Evolutionary conservation across 2,888 invertebrate genomes (phyloP).

Genomic region (Drosophila siamana): DNA sequence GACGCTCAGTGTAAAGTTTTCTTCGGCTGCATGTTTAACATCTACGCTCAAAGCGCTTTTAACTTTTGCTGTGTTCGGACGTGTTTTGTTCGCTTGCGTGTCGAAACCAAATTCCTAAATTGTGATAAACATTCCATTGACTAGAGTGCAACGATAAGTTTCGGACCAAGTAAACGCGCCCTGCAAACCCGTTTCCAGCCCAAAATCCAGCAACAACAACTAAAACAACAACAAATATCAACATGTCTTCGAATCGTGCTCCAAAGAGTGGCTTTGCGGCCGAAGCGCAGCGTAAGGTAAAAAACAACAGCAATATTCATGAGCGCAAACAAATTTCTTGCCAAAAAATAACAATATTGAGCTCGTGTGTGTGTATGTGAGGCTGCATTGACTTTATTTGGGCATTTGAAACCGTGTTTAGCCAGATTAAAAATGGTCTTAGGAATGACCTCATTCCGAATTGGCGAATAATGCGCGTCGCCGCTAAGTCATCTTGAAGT

Average conservation of each 20-base stretch:
- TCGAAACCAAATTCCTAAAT: slow-evolving; percentile 36
- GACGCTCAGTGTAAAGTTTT: slow-evolving; percentile 36
- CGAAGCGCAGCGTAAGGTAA: slow-evolving; percentile 97
- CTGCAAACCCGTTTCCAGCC: slow-evolving; percentile 81
- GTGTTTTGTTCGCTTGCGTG: slow-evolving; percentile 39
- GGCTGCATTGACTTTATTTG: slow-evolving; percentile 74
- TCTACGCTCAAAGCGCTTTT: slow-evolving; percentile 47
- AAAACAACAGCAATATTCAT: slow-evolving; percentile 66
- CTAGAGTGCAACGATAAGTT: slow-evolving; percentile 66
- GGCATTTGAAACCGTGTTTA: slow-evolving; percentile 54
- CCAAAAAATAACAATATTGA: slow-evolving; percentile 49
- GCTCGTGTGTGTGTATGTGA: slow-evolving; percentile 27
- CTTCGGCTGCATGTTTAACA: slow-evolving; percentile 41
- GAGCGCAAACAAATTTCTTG: slow-evolving; percentile 57
- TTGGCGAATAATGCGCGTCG: slow-evolving; percentile 42
- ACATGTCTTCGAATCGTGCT: slow-evolving; percentile 85
- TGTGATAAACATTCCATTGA: slow-evolving; percentile 80
- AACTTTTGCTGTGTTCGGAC: slow-evolving; percentile 68
- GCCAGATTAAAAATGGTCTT: slow-evolving; percentile 65
- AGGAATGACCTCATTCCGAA: slow-evolving; percentile 73
- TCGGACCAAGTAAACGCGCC: slow-evolving; percentile 57
- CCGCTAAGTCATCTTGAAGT: slow-evolving; percentile 58
- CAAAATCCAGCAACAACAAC: slow-evolving; percentile 51
- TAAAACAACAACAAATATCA: slow-evolving; percentile 53
- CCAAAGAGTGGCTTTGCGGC: slow-evolving; percentile 93